Percentiles rank a stretch among this genome's conserved stretches.
Evolutionary conservation across 1,140 invertebrate species (phyloP).

Genomic region (Cyphomyrmex costatus): DNA sequence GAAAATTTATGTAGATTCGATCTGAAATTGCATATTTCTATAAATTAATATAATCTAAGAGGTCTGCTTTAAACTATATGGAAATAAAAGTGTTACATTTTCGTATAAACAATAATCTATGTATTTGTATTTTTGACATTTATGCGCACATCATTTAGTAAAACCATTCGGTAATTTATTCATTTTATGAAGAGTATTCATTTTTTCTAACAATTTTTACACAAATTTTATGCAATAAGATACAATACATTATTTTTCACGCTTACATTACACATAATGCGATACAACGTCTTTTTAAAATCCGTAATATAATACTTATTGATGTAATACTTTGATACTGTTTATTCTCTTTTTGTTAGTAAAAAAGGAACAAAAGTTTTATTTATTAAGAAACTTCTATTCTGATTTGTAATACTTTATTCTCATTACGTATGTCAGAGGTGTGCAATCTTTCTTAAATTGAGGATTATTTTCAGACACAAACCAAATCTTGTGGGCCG

Average conservation of each 20-base stretch:
- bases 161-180: not conserved
- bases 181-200: no score
- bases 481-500: no score
- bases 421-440: not conserved
- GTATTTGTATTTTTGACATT: constrained; percentile 3
- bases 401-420: constrained; percentile 21
- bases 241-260: not conserved
- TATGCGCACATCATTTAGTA: not conserved
- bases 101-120: constrained; percentile 11
- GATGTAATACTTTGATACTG: constrained; percentile 24
- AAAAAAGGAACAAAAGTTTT: not conserved
- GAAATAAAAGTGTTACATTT: not conserved
- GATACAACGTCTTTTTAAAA: not conserved
- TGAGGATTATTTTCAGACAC: no score
- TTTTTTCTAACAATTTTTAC: not conserved
- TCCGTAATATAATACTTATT: constrained; percentile 13
- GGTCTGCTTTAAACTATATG: not conserved
- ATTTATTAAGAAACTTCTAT: not conserved
- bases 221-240: not conserved
- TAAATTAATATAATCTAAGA: not conserved
- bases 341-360: not conserved
- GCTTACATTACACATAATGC: not conserved
- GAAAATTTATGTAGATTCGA: constrained; percentile 1
- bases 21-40: not conserved
- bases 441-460: no score